Evolutionary conservation across 1,140 invertebrate genomes (phyloP).

Genomic region (Leucophenga varia): DNA sequence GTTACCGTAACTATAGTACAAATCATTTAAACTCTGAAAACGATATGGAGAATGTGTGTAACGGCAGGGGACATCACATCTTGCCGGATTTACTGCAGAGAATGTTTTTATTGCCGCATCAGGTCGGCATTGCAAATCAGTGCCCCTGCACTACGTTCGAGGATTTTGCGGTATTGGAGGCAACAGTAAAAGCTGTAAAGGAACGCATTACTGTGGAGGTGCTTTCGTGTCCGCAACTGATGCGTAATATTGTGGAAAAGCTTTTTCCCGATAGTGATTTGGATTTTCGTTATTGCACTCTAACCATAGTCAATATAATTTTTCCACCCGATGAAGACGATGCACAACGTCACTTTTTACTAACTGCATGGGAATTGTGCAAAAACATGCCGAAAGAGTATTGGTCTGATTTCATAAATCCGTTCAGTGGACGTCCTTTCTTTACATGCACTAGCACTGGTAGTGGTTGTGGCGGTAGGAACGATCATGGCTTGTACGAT

Average conservation of each 20-base stretch:
- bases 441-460: constrained; percentile 9
- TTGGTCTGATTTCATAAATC: constrained; percentile 41
- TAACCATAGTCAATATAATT: constrained; percentile 25
- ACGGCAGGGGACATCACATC: no score
- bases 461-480: no score
- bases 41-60: no score
- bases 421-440: constrained; percentile 30
- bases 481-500: neutral
- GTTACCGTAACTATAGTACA: no score
- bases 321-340: constrained; percentile 19
- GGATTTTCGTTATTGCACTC: constrained; percentile 8
- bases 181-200: no score
- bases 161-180: neutral
- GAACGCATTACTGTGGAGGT: constrained; percentile 1
- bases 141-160: constrained; percentile 15
- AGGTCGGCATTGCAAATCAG: constrained; percentile 27
- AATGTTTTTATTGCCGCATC: constrained; percentile 32
- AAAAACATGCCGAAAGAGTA: constrained; percentile 19
- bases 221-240: constrained; percentile 19
- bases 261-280: constrained; percentile 1
- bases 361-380: constrained; percentile 17
- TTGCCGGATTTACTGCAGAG: no score
- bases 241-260: constrained; percentile 15
- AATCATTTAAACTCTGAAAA: no score
- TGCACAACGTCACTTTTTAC: constrained; percentile 27